Percentiles rank a stretch among this genome's conserved stretches.
Evolutionary conservation across 2,113 vertebrate species (phyloP).

Genomic region (Rattus rattus): DNA sequence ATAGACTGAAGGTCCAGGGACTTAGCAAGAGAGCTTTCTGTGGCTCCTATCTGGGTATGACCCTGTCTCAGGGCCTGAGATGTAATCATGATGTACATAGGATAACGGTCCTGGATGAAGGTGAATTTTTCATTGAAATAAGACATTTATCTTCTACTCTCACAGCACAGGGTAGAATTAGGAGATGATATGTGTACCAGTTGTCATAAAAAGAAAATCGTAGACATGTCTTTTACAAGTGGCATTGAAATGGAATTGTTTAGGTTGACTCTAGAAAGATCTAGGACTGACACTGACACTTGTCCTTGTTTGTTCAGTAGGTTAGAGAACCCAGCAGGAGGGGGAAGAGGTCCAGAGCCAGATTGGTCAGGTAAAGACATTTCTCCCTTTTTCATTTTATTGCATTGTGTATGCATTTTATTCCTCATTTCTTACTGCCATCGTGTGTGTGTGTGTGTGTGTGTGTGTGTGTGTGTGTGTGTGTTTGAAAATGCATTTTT

Average conservation of each 20-base stretch:
- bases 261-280: not conserved
- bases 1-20: not conserved
- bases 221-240: constrained; percentile 56
- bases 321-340: not conserved
- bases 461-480: not conserved
- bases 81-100: not conserved
- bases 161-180: constrained; percentile 49
- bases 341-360: not conserved
- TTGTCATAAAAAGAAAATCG: not conserved
- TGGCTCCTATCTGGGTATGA: not conserved
- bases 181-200: not conserved
- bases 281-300: not conserved
- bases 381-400: not conserved
- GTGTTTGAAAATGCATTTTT: not conserved
- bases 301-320: not conserved
- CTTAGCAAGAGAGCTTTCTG: not conserved
- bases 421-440: not conserved
- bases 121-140: not conserved
- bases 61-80: not conserved
- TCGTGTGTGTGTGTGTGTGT: not conserved
- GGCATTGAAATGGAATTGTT: constrained; percentile 21
- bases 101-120: not conserved
- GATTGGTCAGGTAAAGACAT: not conserved
- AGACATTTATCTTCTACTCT: not conserved
- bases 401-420: constrained; percentile 27